Conservation (phyloP, 2,888 invertebrate genomes). For the Carcina quercana region DNA sequence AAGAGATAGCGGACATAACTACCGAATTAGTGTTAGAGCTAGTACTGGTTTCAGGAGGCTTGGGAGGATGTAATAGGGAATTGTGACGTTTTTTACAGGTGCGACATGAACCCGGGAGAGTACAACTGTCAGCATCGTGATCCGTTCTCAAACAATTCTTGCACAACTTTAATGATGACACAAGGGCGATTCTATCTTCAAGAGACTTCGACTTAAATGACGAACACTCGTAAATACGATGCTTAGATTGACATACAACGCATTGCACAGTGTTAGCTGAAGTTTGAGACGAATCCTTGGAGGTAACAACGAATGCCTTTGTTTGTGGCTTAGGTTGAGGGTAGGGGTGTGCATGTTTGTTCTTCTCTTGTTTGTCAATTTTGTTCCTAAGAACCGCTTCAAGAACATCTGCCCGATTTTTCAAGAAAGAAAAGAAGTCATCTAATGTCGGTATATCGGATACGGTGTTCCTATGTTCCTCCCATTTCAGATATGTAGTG, state of each 20-base stretch:
- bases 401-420: conserved; percentile 7
- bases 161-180: conserved; percentile 5
- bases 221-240: conserved; percentile 9
- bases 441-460: conserved; percentile 6
- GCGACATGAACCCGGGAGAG: conserved; percentile 3
- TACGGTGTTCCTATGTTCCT: conserved; percentile 7
- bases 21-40: background rate
- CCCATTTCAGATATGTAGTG: conserved; percentile 8
- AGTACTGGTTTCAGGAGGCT: background rate
- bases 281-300: background rate
- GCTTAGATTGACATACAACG: conserved; percentile 4
- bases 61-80: conserved; percentile 1
- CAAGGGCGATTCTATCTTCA: conserved; percentile 3
- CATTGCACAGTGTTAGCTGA: background rate
- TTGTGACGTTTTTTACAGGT: conserved; percentile 4
- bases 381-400: conserved; percentile 3
- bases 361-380: background rate
- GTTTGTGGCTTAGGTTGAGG: background rate
- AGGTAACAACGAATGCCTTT: background rate
- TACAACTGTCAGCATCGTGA: conserved; percentile 1
- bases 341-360: background rate
- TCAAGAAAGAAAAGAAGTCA: conserved; percentile 7
- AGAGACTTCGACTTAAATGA: conserved; percentile 4
- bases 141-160: conserved; percentile 2
- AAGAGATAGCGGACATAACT: conserved; percentile 1